Percentiles rank a stretch among this genome's conserved stretches.
These are phyloP conservation scores for Xestia rhomboidea DNA, from an alignment of 2,888 invertebrate genomes.

Conservation along the genomic window DNA sequence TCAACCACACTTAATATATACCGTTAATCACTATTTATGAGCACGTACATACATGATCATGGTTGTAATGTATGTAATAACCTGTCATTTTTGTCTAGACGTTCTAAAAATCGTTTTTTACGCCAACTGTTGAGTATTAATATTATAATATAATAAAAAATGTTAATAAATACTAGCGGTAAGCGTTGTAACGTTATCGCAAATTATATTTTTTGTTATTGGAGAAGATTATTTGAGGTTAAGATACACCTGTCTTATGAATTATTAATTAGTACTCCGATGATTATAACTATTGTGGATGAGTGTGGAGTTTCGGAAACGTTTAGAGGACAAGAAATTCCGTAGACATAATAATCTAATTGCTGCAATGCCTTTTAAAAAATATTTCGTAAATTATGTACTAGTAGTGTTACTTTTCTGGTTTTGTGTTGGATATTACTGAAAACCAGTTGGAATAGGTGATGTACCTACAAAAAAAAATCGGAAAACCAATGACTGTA, in stretches of 20 bases:
- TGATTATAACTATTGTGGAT: slow-evolving; percentile 11
- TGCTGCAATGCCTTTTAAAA: background rate
- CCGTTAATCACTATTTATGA: slow-evolving; percentile 56
- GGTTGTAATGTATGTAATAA: slow-evolving; percentile 47
- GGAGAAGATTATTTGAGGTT: slow-evolving; percentile 26
- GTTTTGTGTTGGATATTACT: background rate
- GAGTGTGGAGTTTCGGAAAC: background rate
- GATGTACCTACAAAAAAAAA: no score
- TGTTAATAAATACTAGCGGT: slow-evolving; percentile 45
- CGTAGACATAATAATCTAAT: background rate
- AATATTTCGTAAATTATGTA: background rate
- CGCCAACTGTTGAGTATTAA: slow-evolving; percentile 36
- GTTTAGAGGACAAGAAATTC: slow-evolving; percentile 1
- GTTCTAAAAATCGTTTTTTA: slow-evolving; percentile 54
- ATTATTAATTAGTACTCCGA: slow-evolving; percentile 44
- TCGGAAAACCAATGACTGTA: no score
- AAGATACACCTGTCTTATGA: slow-evolving; percentile 43
- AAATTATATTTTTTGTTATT: slow-evolving; percentile 49
- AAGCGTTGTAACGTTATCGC: slow-evolving; percentile 25
- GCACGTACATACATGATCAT: slow-evolving; percentile 18
- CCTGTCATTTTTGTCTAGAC: slow-evolving; percentile 62
- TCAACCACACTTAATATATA: slow-evolving; percentile 42
- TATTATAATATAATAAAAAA: slow-evolving; percentile 41
- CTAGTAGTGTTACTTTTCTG: background rate
- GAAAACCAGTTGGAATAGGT: background rate